Percentiles rank a stretch among this genome's conserved stretches.
Conservation (phyloP, 2,888 invertebrate genomes). For the Spicauda simplicius region DNA sequence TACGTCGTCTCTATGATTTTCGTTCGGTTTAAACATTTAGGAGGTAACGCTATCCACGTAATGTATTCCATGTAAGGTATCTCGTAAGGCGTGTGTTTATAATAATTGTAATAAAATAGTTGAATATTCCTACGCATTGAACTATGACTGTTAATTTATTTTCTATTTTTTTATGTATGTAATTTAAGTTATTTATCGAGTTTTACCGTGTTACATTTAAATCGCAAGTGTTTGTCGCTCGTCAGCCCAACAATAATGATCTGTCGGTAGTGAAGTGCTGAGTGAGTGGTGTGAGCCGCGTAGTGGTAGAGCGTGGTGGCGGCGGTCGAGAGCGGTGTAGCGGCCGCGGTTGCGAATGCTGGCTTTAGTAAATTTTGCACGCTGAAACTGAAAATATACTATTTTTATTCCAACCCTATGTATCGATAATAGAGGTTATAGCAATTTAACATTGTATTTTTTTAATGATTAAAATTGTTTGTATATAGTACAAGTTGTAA, state of each 20-base stretch:
- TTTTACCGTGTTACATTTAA: slow-evolving; percentile 67
- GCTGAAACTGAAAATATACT: slow-evolving; percentile 68
- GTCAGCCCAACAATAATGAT: slow-evolving; percentile 64
- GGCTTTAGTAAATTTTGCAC: slow-evolving; percentile 81
- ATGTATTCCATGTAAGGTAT: slow-evolving; percentile 80
- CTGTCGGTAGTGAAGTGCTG: slow-evolving; percentile 64
- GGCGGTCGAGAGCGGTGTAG: slow-evolving; percentile 26
- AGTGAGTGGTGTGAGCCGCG: slow-evolving; percentile 58
- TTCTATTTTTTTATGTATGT: slow-evolving; percentile 65
- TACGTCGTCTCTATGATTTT: slow-evolving; percentile 55
- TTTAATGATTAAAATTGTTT: slow-evolving; percentile 78
- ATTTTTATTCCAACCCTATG: slow-evolving; percentile 81
- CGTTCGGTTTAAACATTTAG: slow-evolving; percentile 54
- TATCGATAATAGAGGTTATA: slow-evolving; percentile 77
- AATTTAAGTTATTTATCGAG: slow-evolving; percentile 80
- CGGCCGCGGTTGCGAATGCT: slow-evolving; percentile 59
- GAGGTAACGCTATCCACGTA: slow-evolving; percentile 71
- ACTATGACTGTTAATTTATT: slow-evolving; percentile 84
- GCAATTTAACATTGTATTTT: slow-evolving; percentile 81
- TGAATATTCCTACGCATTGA: slow-evolving; percentile 75
- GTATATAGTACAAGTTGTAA: slow-evolving; percentile 84
- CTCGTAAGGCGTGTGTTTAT: slow-evolving; percentile 75
- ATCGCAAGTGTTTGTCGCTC: slow-evolving; percentile 55
- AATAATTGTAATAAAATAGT: slow-evolving; percentile 61
- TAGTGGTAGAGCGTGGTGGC: slow-evolving; percentile 37